These are phyloP conservation scores for Enteromius treurensis DNA, from an alignment of 2,797 vertebrate species.

Conservation along the genomic window DNA sequence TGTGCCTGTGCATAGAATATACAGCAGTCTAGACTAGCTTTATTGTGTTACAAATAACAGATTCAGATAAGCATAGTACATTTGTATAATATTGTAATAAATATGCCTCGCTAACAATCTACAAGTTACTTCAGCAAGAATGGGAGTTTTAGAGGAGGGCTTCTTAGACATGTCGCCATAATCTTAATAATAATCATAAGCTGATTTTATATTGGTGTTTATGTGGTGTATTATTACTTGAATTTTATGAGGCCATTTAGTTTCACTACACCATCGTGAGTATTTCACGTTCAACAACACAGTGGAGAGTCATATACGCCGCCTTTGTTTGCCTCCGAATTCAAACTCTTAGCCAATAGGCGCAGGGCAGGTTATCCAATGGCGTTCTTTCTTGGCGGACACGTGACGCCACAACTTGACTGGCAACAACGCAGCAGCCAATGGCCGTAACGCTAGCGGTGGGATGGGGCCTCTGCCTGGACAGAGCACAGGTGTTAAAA, in stretches of 20 bases:
- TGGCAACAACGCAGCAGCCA: constrained; percentile 64
- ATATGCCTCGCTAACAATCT: neutral
- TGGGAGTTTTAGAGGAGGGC: neutral
- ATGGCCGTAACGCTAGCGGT: constrained; percentile 56
- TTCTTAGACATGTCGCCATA: neutral
- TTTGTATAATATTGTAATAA: neutral
- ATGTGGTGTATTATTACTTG: neutral
- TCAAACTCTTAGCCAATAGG: constrained; percentile 75
- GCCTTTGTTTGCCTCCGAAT: constrained; percentile 78
- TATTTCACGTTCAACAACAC: constrained; percentile 1
- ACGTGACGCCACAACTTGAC: constrained; percentile 34
- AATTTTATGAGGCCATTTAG: constrained; percentile 4
- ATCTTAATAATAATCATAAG: neutral
- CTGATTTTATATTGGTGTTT: neutral
- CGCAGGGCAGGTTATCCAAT: constrained; percentile 24
- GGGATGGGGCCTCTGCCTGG: constrained; percentile 9
- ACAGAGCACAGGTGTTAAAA: neutral
- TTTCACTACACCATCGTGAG: constrained; percentile 11
- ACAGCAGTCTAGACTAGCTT: neutral
- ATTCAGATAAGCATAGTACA: neutral
- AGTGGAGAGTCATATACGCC: constrained; percentile 4
- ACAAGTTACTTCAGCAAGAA: neutral
- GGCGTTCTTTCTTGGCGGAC: neutral
- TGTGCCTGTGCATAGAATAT: neutral
- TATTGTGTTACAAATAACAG: neutral